Evolutionary conservation across 1,140 invertebrate species (phyloP).

Genomic region (Neotoxoptera formosana): DNA sequence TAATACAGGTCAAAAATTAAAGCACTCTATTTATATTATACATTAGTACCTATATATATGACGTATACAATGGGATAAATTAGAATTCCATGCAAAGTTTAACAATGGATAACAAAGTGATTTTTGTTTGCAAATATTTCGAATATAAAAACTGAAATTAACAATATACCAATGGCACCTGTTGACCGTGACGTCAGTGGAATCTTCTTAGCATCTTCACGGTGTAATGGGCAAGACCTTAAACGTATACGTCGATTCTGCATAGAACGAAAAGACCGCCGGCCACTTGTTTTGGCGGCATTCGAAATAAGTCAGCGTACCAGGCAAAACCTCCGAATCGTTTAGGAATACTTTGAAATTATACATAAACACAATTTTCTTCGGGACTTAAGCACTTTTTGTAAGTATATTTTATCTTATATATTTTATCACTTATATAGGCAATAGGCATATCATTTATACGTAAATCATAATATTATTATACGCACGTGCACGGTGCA

Average conservation of each 20-base stretch:
- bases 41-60: background rate
- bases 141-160: conserved; percentile 34
- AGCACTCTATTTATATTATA: background rate
- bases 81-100: background rate
- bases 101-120: conserved; percentile 47
- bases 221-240: conserved; percentile 46
- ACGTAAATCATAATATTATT: background rate
- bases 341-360: background rate
- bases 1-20: conserved; percentile 32
- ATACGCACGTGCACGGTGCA: background rate
- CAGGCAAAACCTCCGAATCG: background rate
- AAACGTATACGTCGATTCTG: conserved; percentile 34
- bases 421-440: background rate
- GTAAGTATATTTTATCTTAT: conserved; percentile 21
- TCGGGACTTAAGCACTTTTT: background rate
- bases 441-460: background rate
- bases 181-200: conserved; percentile 50
- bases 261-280: conserved; percentile 25
- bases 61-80: background rate
- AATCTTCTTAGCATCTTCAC: conserved; percentile 52
- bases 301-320: conserved; percentile 37
- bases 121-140: conserved; percentile 41
- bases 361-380: background rate
- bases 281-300: conserved; percentile 24
- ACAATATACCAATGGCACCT: conserved; percentile 53